Evolutionary conservation across 1,140 invertebrate genomes (phyloP).

Genomic region (Chironomus tepperi): DNA sequence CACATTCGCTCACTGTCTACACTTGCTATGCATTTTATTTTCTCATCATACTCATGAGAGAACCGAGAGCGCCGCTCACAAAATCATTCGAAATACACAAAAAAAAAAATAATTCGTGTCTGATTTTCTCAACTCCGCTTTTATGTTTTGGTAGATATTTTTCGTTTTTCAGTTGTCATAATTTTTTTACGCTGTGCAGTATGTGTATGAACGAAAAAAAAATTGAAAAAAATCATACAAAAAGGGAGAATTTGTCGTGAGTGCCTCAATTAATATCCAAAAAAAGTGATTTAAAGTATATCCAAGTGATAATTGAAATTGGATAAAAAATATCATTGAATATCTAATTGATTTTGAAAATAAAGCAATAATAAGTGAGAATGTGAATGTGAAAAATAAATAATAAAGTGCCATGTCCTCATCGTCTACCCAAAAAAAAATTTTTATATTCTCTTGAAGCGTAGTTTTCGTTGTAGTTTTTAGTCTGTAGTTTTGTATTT

Average conservation of each 20-base stretch:
- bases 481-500: constrained; percentile 17
- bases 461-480: constrained; percentile 22
- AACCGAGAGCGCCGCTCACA: background rate
- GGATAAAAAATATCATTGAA: too few relatives aligned
- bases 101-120: background rate
- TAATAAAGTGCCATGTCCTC: too few relatives aligned
- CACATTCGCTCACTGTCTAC: background rate
- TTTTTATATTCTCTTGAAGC: background rate
- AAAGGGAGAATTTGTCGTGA: background rate
- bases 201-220: background rate
- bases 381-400: too few relatives aligned
- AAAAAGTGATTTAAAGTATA: background rate
- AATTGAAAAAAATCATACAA: background rate
- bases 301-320: background rate
- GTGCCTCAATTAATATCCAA: background rate
- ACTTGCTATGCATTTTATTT: background rate
- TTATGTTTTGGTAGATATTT: constrained; percentile 22
- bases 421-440: too few relatives aligned
- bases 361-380: too few relatives aligned
- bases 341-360: too few relatives aligned
- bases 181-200: background rate
- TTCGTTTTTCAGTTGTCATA: constrained; percentile 10
- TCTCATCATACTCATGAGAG: background rate
- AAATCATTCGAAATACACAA: background rate
- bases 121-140: background rate